Base-by-base conservation (phyloP, 2,888 invertebrate genomes). In the Lasioglossum vierecki region DNA sequence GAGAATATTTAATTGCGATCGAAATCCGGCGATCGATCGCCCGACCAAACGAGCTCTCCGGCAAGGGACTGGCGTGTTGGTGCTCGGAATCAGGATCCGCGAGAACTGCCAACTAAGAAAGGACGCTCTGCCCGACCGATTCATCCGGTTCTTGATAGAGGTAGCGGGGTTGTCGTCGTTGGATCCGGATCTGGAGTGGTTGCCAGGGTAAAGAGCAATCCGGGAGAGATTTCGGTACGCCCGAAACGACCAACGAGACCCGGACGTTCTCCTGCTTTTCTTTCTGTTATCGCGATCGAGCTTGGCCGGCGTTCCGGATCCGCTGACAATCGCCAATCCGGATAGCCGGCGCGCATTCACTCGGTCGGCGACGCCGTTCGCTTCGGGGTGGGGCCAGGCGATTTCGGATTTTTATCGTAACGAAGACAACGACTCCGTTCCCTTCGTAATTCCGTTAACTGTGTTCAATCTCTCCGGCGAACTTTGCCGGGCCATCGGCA, bases 51-150 rank as follows among this genome's bases (percentile, higher is more conserved):
- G n/a, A 70, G 0, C 18, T 35, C 4, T 71, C 9, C 57, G 53
- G 44, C 70, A 77, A 46, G 44, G 18, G 22, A 39, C n/a, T 22
- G 44, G 39, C 22, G 46, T 72, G 30, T 18, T 2, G 72, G 4
- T 18, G n/a, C 68, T 35, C 41, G 68, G n/a, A 41, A 70, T 41
- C 13, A 4, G 41, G 57, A 44, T 41, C 68, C 77, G 76, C 66
- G 83, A 92, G 92, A 92, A 94, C 93, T 94, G 94, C 93, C 94
- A 94, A 93, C 93, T 89, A 92, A 92, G 91, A 26, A 90, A 46
- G 86, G 88, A 49, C 44, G 88, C 8, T 30, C 63, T 88, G 89
- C 91, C 8, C 70, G 82, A 82, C 78, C 75, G 83, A 88, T 87
- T 79, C 71, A 53, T 26, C 57, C 81, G 76, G 39, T 63, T 84